These are phyloP conservation scores for Sebastes kiyomatsui DNA, from an alignment of 2,797 vertebrate genomes.

Conservation along the genomic window DNA sequence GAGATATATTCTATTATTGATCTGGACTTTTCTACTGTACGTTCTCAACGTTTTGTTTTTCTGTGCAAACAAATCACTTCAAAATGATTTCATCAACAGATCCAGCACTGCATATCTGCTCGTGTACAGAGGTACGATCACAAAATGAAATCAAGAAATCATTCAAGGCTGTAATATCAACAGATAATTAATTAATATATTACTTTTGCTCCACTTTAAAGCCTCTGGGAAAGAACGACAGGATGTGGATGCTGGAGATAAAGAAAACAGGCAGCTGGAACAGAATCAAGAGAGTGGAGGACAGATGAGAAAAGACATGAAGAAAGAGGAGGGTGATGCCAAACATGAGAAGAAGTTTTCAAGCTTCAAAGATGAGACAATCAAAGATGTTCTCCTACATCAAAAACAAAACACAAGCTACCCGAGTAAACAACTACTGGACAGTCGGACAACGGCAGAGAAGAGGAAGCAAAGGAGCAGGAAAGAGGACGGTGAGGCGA, in stretches of 20 bases:
- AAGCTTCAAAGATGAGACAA: no score
- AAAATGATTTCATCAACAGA: slow-evolving; percentile 15
- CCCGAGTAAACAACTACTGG: background rate
- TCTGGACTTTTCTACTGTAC: background rate
- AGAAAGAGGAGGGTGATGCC: background rate
- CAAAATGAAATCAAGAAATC: background rate
- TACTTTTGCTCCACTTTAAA: background rate
- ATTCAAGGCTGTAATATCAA: background rate
- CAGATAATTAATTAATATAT: background rate
- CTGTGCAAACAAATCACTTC: background rate
- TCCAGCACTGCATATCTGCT: slow-evolving; percentile 57
- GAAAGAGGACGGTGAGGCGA: background rate
- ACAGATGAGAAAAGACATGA: background rate
- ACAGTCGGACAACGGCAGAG: no score
- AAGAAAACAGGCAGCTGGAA: background rate
- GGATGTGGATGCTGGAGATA: background rate
- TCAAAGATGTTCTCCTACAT: background rate
- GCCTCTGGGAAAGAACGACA: background rate
- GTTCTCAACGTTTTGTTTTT: background rate
- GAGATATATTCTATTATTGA: background rate
- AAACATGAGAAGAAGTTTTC: no score
- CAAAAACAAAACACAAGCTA: background rate
- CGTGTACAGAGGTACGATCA: slow-evolving; percentile 61
- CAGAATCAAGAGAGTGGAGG: background rate
- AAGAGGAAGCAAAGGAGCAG: no score